These are phyloP conservation scores for Unio delphinus DNA, from an alignment of 2,888 invertebrate species.

Conservation along the genomic window DNA sequence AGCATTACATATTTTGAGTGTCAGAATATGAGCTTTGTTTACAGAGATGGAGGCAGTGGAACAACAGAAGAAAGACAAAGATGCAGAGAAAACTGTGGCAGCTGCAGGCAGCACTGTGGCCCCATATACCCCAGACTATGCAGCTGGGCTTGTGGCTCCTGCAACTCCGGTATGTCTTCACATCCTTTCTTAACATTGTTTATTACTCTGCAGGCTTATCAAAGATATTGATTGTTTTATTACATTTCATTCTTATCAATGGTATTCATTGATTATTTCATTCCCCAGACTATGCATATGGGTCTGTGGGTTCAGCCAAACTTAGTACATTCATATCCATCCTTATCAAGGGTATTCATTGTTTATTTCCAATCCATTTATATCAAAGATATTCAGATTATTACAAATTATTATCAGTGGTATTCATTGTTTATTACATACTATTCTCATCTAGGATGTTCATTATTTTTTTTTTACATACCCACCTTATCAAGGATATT, in stretches of 20 bases:
- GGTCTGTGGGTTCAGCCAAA: slow-evolving; percentile 79
- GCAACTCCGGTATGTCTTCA: slow-evolving; percentile 73
- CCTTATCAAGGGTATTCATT: neutral
- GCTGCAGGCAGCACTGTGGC: slow-evolving; percentile 39
- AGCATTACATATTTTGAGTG: too few species aligned
- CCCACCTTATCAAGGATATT: too few species aligned
- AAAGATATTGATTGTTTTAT: neutral
- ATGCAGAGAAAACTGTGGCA: slow-evolving; percentile 64
- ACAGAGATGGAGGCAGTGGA: slow-evolving; percentile 68
- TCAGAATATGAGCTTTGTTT: slow-evolving; percentile 1
- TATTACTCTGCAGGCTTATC: neutral
- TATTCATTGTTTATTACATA: neutral
- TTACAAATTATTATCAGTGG: too few species aligned
- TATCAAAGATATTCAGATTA: too few species aligned
- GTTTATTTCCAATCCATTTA: neutral
- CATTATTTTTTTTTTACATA: neutral
- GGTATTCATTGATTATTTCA: slow-evolving; percentile 2
- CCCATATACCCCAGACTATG: slow-evolving; percentile 83
- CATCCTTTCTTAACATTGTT: neutral
- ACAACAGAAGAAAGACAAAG: slow-evolving; percentile 69
- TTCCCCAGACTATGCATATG: slow-evolving; percentile 89
- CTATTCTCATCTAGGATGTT: neutral
- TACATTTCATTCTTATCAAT: neutral
- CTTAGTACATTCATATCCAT: slow-evolving; percentile 62
- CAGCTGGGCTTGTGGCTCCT: slow-evolving; percentile 82